Conservation (phyloP, 2,888 invertebrate species). For the Patella ulyssiponensis region DNA sequence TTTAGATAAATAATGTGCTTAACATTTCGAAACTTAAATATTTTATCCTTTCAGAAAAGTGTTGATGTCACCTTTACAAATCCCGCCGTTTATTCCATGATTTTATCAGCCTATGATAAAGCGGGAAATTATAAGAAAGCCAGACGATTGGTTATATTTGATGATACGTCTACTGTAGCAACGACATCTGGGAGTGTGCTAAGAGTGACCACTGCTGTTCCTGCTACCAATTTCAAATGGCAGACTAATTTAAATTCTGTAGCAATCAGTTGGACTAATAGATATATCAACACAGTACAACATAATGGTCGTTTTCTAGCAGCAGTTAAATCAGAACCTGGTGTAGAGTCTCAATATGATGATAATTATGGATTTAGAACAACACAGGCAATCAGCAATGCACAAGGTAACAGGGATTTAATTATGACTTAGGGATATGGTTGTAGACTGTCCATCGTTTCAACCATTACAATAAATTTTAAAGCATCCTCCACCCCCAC, state of each 20-base stretch:
- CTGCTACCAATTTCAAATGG: background rate
- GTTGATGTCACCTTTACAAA: background rate
- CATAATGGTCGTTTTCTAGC: conserved; percentile 5
- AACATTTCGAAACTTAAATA: too few relatives aligned
- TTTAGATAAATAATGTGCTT: too few relatives aligned
- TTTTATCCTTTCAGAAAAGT: background rate
- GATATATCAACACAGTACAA: background rate
- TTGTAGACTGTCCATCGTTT: too few relatives aligned
- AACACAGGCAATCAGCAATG: conserved; percentile 18
- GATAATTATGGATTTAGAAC: conserved; percentile 31
- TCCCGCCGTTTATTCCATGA: background rate
- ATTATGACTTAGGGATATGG: too few relatives aligned
- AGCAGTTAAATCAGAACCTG: background rate
- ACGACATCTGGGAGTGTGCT: background rate
- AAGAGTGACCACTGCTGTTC: background rate
- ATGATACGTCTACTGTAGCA: background rate
- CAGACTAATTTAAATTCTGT: background rate
- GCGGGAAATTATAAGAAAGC: background rate
- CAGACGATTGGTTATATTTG: background rate
- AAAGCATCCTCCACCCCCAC: too few relatives aligned
- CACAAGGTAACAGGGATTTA: conserved; percentile 16
- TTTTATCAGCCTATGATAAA: background rate
- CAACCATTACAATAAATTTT: too few relatives aligned
- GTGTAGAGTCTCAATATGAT: conserved; percentile 27
- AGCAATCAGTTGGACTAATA: background rate